These are phyloP conservation scores for Muscina levida DNA, from an alignment of 2,888 invertebrate genomes.

Conservation along the genomic window DNA sequence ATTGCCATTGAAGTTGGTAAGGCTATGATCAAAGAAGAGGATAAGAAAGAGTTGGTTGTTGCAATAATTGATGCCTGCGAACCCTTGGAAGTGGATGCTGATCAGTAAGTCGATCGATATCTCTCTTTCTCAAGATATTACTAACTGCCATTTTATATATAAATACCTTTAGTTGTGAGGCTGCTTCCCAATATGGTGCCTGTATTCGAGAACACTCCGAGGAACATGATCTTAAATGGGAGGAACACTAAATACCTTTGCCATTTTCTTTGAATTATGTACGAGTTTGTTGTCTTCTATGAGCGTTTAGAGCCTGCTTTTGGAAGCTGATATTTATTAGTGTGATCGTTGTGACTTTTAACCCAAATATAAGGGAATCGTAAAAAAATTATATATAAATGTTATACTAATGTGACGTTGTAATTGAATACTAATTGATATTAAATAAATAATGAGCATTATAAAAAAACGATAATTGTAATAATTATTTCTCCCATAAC, in stretches of 20 bases:
- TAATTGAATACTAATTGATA: too few species aligned
- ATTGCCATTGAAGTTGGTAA: constrained; percentile 70
- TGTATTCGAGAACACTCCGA: constrained; percentile 71
- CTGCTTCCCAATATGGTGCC: constrained; percentile 71
- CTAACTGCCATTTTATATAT: background rate
- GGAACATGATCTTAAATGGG: constrained; percentile 69
- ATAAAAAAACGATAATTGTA: too few species aligned
- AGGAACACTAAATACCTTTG: background rate
- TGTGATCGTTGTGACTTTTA: too few species aligned
- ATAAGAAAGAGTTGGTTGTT: constrained; percentile 66
- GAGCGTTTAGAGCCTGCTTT: too few species aligned
- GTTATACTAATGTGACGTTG: too few species aligned
- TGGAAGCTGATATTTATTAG: too few species aligned
- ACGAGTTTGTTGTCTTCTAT: too few species aligned
- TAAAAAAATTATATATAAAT: too few species aligned
- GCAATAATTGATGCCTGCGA: constrained; percentile 71
- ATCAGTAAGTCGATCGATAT: constrained; percentile 72
- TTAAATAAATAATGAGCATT: too few species aligned
- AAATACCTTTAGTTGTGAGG: constrained; percentile 72
- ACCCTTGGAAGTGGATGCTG: constrained; percentile 72
- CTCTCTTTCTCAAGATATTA: background rate
- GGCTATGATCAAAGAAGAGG: constrained; percentile 70
- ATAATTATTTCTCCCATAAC: too few species aligned
- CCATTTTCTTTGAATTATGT: too few species aligned
- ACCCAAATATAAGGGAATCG: too few species aligned